A percentile compares a stretch with the other conserved stretches of the same genome.
phyloP scores from a whole-genome alignment of 2,888 invertebrate genomes.

The Himalopsyche tibetana region DNA sequence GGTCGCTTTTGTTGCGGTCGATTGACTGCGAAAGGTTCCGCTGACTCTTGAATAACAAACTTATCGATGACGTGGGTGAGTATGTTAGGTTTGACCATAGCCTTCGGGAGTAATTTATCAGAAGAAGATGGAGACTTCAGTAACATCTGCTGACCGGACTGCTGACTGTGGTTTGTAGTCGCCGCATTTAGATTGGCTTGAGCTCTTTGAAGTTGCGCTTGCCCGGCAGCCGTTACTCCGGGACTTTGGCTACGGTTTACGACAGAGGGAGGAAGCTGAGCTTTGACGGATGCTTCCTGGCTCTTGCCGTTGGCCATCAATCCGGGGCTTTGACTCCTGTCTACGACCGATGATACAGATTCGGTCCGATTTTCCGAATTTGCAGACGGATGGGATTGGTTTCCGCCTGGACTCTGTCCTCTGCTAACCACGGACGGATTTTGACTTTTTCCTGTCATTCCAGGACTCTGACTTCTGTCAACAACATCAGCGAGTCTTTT shows the following conservation, averaged over 20 bases:
- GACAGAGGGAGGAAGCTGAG: slow-evolving; percentile 31
- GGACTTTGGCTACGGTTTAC: slow-evolving; percentile 12
- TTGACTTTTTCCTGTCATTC: neutral
- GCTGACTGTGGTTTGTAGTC: slow-evolving; percentile 23
- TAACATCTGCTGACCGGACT: slow-evolving; percentile 50
- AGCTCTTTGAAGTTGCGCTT: slow-evolving; percentile 60
- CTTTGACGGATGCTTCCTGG: neutral
- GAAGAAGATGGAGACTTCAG: slow-evolving; percentile 44
- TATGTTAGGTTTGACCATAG: slow-evolving; percentile 96
- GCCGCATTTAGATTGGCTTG: slow-evolving; percentile 61
- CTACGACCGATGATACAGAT: neutral
- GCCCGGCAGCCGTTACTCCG: slow-evolving; percentile 45
- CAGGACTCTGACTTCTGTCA: slow-evolving; percentile 22
- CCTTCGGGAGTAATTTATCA: slow-evolving; percentile 85
- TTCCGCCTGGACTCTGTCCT: slow-evolving; percentile 24
- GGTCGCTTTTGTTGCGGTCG: slow-evolving; percentile 76
- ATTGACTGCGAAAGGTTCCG: slow-evolving; percentile 92
- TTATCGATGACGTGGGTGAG: slow-evolving; percentile 98
- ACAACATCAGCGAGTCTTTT: slow-evolving; percentile 1
- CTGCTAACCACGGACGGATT: slow-evolving; percentile 4
- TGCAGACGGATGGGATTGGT: neutral
- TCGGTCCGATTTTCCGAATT: neutral
- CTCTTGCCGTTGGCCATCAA: slow-evolving; percentile 15
- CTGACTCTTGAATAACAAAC: slow-evolving; percentile 96
- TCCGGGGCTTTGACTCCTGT: slow-evolving; percentile 16